Percentiles rank a stretch among this genome's conserved stretches.
Evolutionary conservation across 2,113 vertebrate genomes (phyloP).

Genomic region (Rana temporaria): DNA sequence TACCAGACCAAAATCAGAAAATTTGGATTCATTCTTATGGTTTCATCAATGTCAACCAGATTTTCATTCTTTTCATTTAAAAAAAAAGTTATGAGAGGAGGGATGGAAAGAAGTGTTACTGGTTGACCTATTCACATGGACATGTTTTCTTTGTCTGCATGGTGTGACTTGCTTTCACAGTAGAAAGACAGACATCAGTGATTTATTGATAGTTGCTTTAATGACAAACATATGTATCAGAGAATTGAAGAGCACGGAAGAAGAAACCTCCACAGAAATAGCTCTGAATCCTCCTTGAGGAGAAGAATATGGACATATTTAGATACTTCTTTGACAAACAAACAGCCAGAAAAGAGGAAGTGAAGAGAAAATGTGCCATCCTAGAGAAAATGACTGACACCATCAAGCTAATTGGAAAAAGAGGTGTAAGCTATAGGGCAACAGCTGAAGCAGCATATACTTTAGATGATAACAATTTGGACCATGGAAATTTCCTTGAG

Average conservation of each 20-base stretch:
- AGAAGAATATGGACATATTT: too few relatives aligned
- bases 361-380: conserved; percentile 1
- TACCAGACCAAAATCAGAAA: neutral
- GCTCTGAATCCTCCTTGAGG: too few relatives aligned
- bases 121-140: too few relatives aligned
- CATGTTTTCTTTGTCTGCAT: too few relatives aligned
- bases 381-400: neutral
- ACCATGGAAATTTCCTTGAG: neutral
- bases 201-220: neutral
- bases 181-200: neutral
- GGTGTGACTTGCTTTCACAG: neutral
- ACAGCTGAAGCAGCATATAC: conserved; percentile 18
- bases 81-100: too few relatives aligned
- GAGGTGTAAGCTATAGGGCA: neutral
- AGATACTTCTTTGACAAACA: too few relatives aligned
- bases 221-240: neutral
- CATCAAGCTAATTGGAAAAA: neutral
- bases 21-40: neutral
- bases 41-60: too few relatives aligned
- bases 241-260: neutral
- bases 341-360: conserved; percentile 12
- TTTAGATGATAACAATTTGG: too few relatives aligned
- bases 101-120: too few relatives aligned
- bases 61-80: too few relatives aligned
- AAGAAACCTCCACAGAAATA: neutral